These are phyloP conservation scores for Brachypteracias leptosomus DNA, from an alignment of 2,113 vertebrate species.

Conservation along the genomic window DNA sequence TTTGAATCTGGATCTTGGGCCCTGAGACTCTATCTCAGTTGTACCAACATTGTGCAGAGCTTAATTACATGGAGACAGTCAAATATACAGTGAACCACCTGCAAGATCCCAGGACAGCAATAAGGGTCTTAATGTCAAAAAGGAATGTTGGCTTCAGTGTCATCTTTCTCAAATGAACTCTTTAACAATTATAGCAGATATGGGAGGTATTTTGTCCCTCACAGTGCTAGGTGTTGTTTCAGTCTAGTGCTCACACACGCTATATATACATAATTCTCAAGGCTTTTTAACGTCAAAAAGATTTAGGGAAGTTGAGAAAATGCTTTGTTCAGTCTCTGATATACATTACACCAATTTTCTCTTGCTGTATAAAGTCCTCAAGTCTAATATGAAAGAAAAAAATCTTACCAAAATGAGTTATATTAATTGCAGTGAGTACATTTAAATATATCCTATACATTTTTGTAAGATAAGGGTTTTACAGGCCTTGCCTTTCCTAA, in stretches of 20 bases:
- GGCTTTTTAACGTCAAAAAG: too few species aligned
- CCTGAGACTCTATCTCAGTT: not conserved
- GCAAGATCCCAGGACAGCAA: not conserved
- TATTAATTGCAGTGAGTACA: not conserved
- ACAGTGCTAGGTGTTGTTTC: not conserved
- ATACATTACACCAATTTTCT: not conserved
- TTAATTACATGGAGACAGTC: conserved; percentile 1
- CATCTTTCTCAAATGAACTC: not conserved
- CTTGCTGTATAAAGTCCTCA: not conserved
- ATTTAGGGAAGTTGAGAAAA: not conserved
- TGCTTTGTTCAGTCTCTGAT: not conserved
- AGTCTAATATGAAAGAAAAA: not conserved
- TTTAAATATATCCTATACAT: not conserved
- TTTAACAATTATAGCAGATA: not conserved
- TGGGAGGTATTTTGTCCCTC: not conserved
- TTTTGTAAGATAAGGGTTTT: not conserved
- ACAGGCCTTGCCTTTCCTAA: not conserved
- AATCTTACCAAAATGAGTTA: not conserved
- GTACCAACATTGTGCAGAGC: not conserved
- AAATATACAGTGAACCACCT: not conserved
- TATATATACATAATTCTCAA: not conserved
- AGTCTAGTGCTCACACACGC: not conserved
- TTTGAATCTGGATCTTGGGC: not conserved
- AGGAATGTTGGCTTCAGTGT: not conserved
- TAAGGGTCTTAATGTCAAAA: not conserved